A percentile compares a stretch with the other conserved stretches of the same genome.
Conservation (phyloP, 2,888 invertebrate species). For the Dermolepida albohirtum region DNA sequence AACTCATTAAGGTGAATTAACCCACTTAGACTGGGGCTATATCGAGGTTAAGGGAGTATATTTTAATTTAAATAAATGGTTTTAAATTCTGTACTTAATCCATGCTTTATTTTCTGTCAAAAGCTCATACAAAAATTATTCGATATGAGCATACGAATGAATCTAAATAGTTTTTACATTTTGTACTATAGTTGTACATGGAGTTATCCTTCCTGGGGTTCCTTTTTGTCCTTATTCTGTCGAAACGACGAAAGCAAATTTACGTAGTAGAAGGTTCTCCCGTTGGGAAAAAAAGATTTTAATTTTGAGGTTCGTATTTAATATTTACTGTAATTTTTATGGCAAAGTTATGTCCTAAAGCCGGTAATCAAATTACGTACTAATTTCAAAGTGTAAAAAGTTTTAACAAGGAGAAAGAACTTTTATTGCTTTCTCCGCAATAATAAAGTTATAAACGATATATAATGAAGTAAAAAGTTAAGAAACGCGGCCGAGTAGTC, state of each 20-base stretch:
- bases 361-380: constrained; percentile 42
- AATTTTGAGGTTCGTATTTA: constrained; percentile 35
- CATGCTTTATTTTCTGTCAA: too few relatives aligned
- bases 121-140: too few relatives aligned
- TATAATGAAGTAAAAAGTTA: constrained; percentile 40
- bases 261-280: constrained; percentile 14
- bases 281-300: constrained; percentile 20
- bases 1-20: too few relatives aligned
- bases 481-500: constrained; percentile 1
- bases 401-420: constrained; percentile 39
- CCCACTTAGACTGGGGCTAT: too few relatives aligned
- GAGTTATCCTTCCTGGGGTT: background rate
- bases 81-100: too few relatives aligned
- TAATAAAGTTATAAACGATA: constrained; percentile 41
- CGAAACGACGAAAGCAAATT: constrained; percentile 16
- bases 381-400: constrained; percentile 40
- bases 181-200: too few relatives aligned
- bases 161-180: too few relatives aligned
- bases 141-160: too few relatives aligned
- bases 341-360: constrained; percentile 32
- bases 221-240: too few relatives aligned
- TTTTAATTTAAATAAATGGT: too few relatives aligned
- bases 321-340: constrained; percentile 40
- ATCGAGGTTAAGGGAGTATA: too few relatives aligned
- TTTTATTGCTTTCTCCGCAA: constrained; percentile 37